Percentiles rank a stretch among this genome's conserved stretches.
Evolutionary conservation across 2,888 invertebrate species (phyloP).

Genomic region (Myopa testacea): DNA sequence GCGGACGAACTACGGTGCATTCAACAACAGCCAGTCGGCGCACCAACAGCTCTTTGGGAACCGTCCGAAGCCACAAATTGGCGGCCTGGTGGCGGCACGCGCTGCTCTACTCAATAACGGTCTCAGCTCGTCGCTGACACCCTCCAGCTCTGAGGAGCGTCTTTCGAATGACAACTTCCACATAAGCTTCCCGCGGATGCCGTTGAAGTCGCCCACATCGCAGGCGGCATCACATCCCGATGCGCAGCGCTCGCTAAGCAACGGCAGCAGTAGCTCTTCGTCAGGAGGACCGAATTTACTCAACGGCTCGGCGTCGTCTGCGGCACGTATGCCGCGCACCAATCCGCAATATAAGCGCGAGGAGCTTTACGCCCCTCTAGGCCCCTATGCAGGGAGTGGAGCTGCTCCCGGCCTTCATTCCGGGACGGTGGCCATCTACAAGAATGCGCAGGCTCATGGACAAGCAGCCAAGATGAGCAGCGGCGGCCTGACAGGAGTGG

Average conservation of each 20-base stretch:
- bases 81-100: slow-evolving; percentile 60
- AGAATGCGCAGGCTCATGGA: slow-evolving; percentile 43
- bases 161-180: slow-evolving; percentile 65
- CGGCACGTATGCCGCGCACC: slow-evolving; percentile 69
- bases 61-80: slow-evolving; percentile 49
- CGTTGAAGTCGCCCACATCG: slow-evolving; percentile 46
- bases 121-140: slow-evolving; percentile 64
- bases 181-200: slow-evolving; percentile 43
- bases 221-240: slow-evolving; percentile 56
- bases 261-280: slow-evolving; percentile 68
- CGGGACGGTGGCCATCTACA: slow-evolving; percentile 53
- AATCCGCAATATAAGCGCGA: slow-evolving; percentile 70
- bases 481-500: slow-evolving; percentile 37
- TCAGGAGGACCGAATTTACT: slow-evolving; percentile 66
- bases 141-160: slow-evolving; percentile 67
- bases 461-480: slow-evolving; percentile 26
- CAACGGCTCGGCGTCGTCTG: slow-evolving; percentile 59
- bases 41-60: slow-evolving; percentile 52
- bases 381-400: slow-evolving; percentile 48
- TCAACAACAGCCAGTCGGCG: slow-evolving; percentile 45
- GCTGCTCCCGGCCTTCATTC: slow-evolving; percentile 45
- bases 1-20: slow-evolving; percentile 32
- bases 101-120: slow-evolving; percentile 61
- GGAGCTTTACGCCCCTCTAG: slow-evolving; percentile 46
- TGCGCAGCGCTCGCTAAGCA: slow-evolving; percentile 65